Conservation (phyloP, 2,888 invertebrate genomes). For the Nycteola revayana region DNA sequence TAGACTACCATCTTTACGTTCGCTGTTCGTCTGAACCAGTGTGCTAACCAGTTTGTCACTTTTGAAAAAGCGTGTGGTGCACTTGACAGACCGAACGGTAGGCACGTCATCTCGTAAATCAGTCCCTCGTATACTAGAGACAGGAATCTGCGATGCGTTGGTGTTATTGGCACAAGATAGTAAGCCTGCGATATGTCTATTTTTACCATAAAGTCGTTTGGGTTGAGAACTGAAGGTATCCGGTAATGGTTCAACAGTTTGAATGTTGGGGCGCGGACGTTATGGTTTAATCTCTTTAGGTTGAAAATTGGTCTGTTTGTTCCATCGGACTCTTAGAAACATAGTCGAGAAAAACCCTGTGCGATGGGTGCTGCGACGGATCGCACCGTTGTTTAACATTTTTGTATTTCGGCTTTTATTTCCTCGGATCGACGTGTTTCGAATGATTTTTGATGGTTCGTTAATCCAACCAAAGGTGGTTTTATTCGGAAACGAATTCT, state of each 20-base stretch:
- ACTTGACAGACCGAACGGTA: neutral
- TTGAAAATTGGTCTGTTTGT: neutral
- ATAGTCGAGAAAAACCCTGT: too few species aligned
- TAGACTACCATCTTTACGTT: neutral
- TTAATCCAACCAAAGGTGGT: too few species aligned
- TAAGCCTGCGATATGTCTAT: constrained; percentile 2
- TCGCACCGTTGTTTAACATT: too few species aligned
- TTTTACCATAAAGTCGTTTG: neutral
- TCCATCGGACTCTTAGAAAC: too few species aligned
- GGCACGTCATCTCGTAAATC: neutral
- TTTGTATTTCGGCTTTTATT: too few species aligned
- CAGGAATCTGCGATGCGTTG: neutral
- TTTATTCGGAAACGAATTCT: too few species aligned
- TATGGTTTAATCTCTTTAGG: neutral
- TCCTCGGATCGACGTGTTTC: too few species aligned
- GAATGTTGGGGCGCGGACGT: neutral
- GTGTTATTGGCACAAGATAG: neutral
- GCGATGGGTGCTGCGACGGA: too few species aligned
- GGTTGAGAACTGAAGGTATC: neutral
- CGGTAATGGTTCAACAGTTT: neutral
- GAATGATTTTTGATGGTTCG: too few species aligned
- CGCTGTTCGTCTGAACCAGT: neutral
- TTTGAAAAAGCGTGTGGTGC: neutral
- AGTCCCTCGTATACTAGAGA: neutral
- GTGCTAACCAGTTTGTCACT: neutral